phyloP scores from a whole-genome alignment of 2,888 invertebrate species.

The Uloborus plumipes region DNA sequence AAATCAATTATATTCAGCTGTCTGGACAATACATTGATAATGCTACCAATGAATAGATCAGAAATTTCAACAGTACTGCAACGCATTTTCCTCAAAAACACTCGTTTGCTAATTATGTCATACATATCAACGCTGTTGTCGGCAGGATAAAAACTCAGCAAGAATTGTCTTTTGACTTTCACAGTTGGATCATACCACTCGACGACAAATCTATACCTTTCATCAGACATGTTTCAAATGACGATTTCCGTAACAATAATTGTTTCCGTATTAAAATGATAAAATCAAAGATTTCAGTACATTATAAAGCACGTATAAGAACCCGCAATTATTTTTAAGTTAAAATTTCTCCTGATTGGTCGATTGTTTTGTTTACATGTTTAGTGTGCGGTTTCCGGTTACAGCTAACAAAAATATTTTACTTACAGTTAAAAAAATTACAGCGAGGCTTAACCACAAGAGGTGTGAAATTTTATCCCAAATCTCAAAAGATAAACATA shows the following conservation, averaged over 20 bases:
- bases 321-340: background rate
- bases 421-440: too few relatives aligned
- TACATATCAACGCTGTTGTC: conserved; percentile 55
- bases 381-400: too few relatives aligned
- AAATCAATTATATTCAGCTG: conserved; percentile 72
- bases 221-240: conserved; percentile 21
- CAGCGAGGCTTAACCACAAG: too few relatives aligned
- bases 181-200: conserved; percentile 46
- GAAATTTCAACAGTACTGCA: conserved; percentile 69
- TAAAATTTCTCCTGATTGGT: too few relatives aligned
- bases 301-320: too few relatives aligned
- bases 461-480: too few relatives aligned
- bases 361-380: too few relatives aligned
- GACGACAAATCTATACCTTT: conserved; percentile 44
- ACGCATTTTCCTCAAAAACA: conserved; percentile 72
- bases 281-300: too few relatives aligned
- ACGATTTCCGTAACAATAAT: background rate
- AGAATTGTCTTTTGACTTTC: conserved; percentile 42
- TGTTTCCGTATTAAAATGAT: background rate
- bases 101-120: conserved; percentile 63
- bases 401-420: too few relatives aligned
- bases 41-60: conserved; percentile 72
- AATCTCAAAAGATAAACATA: too few relatives aligned
- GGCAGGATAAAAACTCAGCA: conserved; percentile 33
- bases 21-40: conserved; percentile 72